These are phyloP conservation scores for Gymnogyps californianus DNA, from an alignment of 2,113 vertebrate species.

Conservation along the genomic window DNA sequence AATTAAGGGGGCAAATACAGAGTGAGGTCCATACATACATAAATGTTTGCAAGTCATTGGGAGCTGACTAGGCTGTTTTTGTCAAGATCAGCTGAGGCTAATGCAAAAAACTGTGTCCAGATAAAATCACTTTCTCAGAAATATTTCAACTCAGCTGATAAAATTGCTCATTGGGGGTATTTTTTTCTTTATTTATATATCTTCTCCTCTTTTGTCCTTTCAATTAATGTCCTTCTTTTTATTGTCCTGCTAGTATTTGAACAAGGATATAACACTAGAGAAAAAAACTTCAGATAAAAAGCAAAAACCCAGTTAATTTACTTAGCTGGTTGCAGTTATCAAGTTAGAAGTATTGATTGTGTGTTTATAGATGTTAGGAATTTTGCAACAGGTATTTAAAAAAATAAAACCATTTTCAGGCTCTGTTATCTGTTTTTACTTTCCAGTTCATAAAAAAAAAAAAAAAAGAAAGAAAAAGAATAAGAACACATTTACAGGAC, in stretches of 20 bases:
- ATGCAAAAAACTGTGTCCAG: not conserved
- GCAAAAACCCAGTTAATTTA: not conserved
- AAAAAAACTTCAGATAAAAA: not conserved
- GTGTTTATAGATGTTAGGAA: not conserved
- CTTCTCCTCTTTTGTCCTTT: not conserved
- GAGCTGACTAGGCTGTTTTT: not conserved
- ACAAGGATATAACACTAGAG: not conserved
- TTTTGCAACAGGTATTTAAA: not conserved
- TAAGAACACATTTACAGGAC: too few species aligned
- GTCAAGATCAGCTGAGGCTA: not conserved
- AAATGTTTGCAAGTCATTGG: not conserved
- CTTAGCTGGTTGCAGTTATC: not conserved
- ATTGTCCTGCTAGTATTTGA: not conserved
- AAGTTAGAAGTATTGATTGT: not conserved
- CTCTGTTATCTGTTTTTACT: not conserved
- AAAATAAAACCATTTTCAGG: not conserved
- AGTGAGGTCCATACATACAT: not conserved
- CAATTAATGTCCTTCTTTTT: not conserved
- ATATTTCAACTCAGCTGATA: not conserved
- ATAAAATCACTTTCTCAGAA: not conserved
- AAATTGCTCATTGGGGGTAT: not conserved
- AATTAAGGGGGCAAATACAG: not conserved
- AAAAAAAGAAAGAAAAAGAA: not conserved
- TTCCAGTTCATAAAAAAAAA: not conserved
- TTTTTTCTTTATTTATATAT: not conserved